Conservation (phyloP, 2,113 vertebrate genomes). For the Anguilla rostrata region DNA sequence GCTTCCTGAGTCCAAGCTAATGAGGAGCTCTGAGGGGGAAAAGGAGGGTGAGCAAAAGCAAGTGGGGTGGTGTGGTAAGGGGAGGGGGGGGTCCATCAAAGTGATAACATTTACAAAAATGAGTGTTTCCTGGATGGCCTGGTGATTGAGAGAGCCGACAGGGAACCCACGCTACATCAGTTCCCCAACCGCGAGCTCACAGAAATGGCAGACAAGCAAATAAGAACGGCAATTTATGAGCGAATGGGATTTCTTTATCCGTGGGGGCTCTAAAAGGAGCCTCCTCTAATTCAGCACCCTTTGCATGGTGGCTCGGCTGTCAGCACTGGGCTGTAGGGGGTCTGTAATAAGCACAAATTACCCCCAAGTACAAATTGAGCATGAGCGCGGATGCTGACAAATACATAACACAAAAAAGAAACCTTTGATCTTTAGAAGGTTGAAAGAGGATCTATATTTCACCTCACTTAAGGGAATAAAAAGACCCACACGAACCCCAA, state of each 20-base stretch:
- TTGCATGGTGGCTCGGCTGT: conserved; percentile 60
- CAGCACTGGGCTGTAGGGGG: conserved; percentile 52
- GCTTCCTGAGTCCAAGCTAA: conserved; percentile 73
- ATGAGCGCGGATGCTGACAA: conserved; percentile 42
- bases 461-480: conserved; percentile 45
- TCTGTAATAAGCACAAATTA: conserved; percentile 57
- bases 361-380: conserved; percentile 61
- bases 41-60: conserved; percentile 13
- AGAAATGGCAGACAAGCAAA: conserved; percentile 69
- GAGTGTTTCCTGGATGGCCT: conserved; percentile 57
- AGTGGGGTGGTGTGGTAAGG: conserved; percentile 19
- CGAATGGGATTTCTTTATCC: conserved; percentile 51
- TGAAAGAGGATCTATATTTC: conserved; percentile 44
- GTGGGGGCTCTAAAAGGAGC: conserved; percentile 52
- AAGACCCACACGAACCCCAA: conserved; percentile 10
- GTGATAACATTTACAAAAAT: conserved; percentile 68
- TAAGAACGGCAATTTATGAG: conserved; percentile 70
- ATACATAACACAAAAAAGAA: conserved; percentile 50
- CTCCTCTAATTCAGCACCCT: conserved; percentile 65
- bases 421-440: conserved; percentile 44
- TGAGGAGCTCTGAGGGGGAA: conserved; percentile 54
- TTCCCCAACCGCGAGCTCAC: conserved; percentile 60
- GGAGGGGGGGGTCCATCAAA: conserved; percentile 52
- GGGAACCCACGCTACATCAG: conserved; percentile 57
- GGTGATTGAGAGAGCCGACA: conserved; percentile 57